Evolutionary conservation across 2,888 invertebrate genomes (phyloP).

Genomic region (Chrysolina haemoptera): DNA sequence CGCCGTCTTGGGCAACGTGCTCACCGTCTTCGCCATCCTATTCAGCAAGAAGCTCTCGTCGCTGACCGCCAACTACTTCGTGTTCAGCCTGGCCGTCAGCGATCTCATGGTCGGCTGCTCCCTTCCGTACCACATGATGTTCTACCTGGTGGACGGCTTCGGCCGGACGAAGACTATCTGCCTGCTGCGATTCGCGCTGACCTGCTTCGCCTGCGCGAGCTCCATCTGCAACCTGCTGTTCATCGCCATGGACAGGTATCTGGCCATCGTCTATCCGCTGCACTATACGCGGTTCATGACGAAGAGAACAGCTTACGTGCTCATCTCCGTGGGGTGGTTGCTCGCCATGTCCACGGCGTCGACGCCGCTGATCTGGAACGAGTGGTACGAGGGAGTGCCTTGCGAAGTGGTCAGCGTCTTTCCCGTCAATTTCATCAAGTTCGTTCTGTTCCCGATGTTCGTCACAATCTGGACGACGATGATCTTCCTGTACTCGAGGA

Average conservation of each 20-base stretch:
- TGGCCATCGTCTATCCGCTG: constrained; percentile 85
- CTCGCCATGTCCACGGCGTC: constrained; percentile 78
- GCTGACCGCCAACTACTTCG: constrained; percentile 83
- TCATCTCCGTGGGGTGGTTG: constrained; percentile 80
- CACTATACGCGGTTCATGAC: constrained; percentile 85
- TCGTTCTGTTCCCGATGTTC: constrained; percentile 80
- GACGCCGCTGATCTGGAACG: constrained; percentile 85
- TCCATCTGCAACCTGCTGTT: constrained; percentile 85
- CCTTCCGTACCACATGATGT: constrained; percentile 84
- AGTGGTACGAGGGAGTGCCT: constrained; percentile 72
- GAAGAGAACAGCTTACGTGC: constrained; percentile 75
- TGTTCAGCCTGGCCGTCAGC: constrained; percentile 84
- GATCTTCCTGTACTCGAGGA: constrained; percentile 83
- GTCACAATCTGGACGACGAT: constrained; percentile 82
- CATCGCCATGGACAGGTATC: constrained; percentile 85
- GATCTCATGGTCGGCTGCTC: constrained; percentile 85
- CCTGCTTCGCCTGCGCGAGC: constrained; percentile 83
- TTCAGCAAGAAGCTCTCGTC: constrained; percentile 79
- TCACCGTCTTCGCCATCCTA: constrained; percentile 83
- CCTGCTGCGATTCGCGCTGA: constrained; percentile 80
- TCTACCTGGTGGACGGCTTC: constrained; percentile 77
- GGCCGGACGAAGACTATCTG: constrained; percentile 77
- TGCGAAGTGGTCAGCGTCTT: constrained; percentile 82
- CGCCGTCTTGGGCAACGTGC: constrained; percentile 75
- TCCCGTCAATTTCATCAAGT: constrained; percentile 67